These are phyloP conservation scores for Timema cristinae DNA, from an alignment of 2,888 invertebrate genomes.

Conservation along the genomic window DNA sequence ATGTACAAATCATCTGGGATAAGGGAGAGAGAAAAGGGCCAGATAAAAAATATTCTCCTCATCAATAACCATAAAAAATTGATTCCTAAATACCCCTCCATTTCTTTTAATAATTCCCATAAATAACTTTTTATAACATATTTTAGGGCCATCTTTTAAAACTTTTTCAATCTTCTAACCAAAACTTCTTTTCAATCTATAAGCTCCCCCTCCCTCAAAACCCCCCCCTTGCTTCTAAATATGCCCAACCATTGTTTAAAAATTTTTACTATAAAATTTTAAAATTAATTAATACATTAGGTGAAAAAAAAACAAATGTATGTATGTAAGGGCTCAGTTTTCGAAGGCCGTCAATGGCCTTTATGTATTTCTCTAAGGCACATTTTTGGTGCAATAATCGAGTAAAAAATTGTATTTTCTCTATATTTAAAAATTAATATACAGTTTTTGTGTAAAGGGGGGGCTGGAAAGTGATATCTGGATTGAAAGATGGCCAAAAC, in stretches of 20 bases:
- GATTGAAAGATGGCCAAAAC: constrained; percentile 86
- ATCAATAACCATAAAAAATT: no score
- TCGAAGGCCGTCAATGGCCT: background rate
- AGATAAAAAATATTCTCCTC: no score
- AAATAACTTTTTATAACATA: background rate
- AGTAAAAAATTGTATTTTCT: background rate
- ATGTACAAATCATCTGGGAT: no score
- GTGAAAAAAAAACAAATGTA: no score
- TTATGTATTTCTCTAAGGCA: background rate
- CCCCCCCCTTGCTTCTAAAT: background rate
- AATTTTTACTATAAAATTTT: background rate
- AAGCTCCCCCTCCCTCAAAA: background rate
- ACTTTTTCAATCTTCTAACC: constrained; percentile 17
- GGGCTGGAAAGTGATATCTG: constrained; percentile 90
- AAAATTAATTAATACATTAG: no score
- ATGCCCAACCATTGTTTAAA: background rate
- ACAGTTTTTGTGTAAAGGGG: constrained; percentile 56
- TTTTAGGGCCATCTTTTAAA: background rate
- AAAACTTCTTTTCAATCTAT: background rate
- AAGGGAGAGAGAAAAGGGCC: no score
- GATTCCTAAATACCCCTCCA: background rate
- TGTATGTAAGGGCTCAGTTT: no score
- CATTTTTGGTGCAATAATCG: background rate
- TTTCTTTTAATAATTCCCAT: background rate
- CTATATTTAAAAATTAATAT: no score